These are phyloP conservation scores for Drosophila nigrodunni DNA, from an alignment of 1,140 invertebrate genomes.

Conservation along the genomic window DNA sequence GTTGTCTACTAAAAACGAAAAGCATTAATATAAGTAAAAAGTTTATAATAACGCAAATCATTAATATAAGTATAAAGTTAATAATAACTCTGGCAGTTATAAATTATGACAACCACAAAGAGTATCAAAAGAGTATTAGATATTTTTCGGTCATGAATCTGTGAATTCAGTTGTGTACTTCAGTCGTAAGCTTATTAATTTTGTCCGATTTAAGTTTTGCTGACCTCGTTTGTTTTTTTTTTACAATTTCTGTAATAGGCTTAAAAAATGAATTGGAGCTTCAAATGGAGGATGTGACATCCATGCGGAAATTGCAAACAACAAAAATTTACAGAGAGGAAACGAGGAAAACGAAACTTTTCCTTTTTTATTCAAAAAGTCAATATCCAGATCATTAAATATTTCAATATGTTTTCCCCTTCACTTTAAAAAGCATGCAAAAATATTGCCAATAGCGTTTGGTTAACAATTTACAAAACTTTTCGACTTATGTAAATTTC, in stretches of 20 bases:
- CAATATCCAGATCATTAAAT: conserved; percentile 55
- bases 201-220: conserved; percentile 62
- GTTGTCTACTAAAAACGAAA: conserved; percentile 41
- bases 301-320: conserved; percentile 3
- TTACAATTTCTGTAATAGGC: conserved; percentile 15
- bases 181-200: conserved; percentile 68
- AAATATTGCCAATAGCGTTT: conserved; percentile 39
- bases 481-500: conserved; percentile 65
- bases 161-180: conserved; percentile 26
- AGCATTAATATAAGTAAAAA: conserved; percentile 49
- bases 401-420: conserved; percentile 58
- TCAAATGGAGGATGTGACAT: too few relatives aligned
- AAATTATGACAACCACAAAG: conserved; percentile 35
- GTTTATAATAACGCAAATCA: conserved; percentile 45
- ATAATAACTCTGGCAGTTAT: conserved; percentile 48
- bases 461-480: conserved; percentile 31
- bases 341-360: not conserved
- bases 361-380: conserved; percentile 10
- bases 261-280: conserved; percentile 43
- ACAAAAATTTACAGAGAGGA: not conserved
- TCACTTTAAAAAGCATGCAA: conserved; percentile 49
- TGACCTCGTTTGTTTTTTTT: conserved; percentile 58
- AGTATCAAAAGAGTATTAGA: conserved; percentile 14
- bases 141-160: conserved; percentile 66
- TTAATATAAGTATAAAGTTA: conserved; percentile 44